These are phyloP conservation scores for Crepidodera aurea DNA, from an alignment of 2,888 invertebrate species.

Conservation along the genomic window DNA sequence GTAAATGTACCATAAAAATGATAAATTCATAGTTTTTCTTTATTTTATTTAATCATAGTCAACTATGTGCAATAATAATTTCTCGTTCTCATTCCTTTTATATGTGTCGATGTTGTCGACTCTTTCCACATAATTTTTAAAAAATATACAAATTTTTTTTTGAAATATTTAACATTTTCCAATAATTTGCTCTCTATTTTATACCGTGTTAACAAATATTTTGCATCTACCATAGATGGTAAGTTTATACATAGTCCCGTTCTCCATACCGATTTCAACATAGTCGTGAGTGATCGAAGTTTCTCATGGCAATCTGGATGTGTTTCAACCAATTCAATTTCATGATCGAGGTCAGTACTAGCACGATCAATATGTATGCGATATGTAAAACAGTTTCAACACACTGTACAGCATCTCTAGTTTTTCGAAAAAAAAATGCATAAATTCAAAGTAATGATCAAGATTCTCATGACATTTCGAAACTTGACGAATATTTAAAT, in stretches of 20 bases:
- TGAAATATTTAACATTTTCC: too few species aligned
- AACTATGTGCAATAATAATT: too few species aligned
- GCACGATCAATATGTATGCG: constrained; percentile 1
- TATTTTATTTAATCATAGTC: too few species aligned
- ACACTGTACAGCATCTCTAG: neutral
- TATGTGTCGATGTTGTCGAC: too few species aligned
- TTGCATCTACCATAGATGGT: neutral
- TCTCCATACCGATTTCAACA: constrained; percentile 6
- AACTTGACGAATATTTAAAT: too few species aligned
- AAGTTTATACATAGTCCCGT: too few species aligned
- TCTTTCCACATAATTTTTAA: too few species aligned
- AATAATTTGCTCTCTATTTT: neutral
- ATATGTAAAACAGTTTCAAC: constrained; percentile 3
- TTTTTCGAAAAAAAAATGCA: neutral
- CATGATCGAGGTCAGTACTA: neutral
- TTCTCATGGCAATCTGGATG: constrained; percentile 21
- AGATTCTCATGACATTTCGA: too few species aligned
- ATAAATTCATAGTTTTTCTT: too few species aligned
- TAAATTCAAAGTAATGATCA: neutral
- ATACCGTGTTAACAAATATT: neutral
- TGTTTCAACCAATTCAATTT: neutral
- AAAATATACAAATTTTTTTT: too few species aligned
- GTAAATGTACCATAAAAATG: too few species aligned
- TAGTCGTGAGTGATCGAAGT: constrained; percentile 16
- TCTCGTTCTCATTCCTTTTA: too few species aligned